Evolutionary conservation across 2,797 vertebrate genomes (phyloP).

Genomic region (Carapus acus): DNA sequence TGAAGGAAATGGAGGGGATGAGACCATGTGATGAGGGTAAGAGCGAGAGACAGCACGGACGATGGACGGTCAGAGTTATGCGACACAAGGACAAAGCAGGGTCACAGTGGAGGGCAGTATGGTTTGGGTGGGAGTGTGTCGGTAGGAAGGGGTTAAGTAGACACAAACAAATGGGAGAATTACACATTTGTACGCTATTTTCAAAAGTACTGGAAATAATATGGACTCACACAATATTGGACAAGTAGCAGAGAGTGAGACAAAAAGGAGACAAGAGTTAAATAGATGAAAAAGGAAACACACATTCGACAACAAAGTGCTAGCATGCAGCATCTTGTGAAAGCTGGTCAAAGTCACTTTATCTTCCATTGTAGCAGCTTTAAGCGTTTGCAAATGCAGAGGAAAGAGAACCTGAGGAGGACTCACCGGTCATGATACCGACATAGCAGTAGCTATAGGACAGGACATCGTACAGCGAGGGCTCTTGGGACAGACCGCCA

Average conservation of each 20-base stretch:
- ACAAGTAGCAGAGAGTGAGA: conserved; percentile 65
- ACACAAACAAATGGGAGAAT: conserved; percentile 32
- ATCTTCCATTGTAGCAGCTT: too few species aligned
- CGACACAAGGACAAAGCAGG: conserved; percentile 15
- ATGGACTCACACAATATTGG: conserved; percentile 69
- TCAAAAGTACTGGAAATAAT: conserved; percentile 44
- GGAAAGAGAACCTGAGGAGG: too few species aligned
- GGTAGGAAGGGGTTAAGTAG: conserved; percentile 17
- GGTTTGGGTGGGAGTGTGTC: conserved; percentile 14
- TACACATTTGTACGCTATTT: conserved; percentile 20
- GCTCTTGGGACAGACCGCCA: conserved; percentile 71
- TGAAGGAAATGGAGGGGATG: conserved; percentile 31
- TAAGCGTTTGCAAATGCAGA: too few species aligned
- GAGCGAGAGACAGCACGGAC: conserved; percentile 14
- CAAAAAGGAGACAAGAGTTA: conserved; percentile 71
- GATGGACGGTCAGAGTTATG: conserved; percentile 17
- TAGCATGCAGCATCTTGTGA: conserved; percentile 13
- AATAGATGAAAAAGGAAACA: conserved; percentile 62
- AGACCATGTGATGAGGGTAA: conserved; percentile 32
- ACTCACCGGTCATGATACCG: conserved; percentile 86
- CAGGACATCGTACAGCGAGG: conserved; percentile 77
- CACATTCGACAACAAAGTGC: conserved; percentile 26
- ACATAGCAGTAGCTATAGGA: conserved; percentile 91
- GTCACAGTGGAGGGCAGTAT: conserved; percentile 29
- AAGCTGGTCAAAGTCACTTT: conserved; percentile 1